These are phyloP conservation scores for Pampus argenteus DNA, from an alignment of 2,797 vertebrate genomes.

Conservation along the genomic window DNA sequence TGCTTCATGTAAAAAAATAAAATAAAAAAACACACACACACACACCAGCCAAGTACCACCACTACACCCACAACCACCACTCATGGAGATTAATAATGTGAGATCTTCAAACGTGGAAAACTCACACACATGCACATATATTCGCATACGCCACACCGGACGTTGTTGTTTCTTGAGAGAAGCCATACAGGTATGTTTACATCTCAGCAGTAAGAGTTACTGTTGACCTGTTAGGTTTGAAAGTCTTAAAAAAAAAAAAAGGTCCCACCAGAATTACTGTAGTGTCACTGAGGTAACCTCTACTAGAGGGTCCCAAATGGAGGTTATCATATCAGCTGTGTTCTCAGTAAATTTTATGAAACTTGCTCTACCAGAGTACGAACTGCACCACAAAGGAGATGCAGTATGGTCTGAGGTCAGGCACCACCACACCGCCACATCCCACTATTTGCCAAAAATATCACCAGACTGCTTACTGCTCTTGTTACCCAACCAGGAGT, in stretches of 20 bases:
- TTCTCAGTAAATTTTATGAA: background rate
- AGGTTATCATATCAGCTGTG: background rate
- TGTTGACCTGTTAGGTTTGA: background rate
- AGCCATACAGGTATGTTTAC: constrained; percentile 24
- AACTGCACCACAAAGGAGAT: no score
- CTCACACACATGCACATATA: constrained; percentile 21
- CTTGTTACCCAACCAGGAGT: background rate
- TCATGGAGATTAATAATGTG: constrained; percentile 53
- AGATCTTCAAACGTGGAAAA: constrained; percentile 60
- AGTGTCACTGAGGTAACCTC: background rate
- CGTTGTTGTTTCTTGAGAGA: constrained; percentile 26
- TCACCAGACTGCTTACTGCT: background rate
- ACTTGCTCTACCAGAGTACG: no score
- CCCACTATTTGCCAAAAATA: background rate
- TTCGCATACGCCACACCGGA: background rate
- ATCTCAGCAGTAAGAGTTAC: background rate
- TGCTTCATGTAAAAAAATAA: constrained; percentile 58
- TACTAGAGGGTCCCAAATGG: background rate
- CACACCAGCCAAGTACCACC: constrained; percentile 57
- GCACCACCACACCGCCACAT: background rate
- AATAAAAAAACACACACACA: constrained; percentile 40
- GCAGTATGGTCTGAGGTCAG: no score
- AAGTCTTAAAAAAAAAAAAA: background rate
- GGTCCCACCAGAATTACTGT: background rate
- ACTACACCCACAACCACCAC: constrained; percentile 46